Evolutionary conservation across 2,113 vertebrate genomes (phyloP), one percentile per base, ranked within the genome.

Genomic region (Ptilonorhynchus violaceus): DNA sequence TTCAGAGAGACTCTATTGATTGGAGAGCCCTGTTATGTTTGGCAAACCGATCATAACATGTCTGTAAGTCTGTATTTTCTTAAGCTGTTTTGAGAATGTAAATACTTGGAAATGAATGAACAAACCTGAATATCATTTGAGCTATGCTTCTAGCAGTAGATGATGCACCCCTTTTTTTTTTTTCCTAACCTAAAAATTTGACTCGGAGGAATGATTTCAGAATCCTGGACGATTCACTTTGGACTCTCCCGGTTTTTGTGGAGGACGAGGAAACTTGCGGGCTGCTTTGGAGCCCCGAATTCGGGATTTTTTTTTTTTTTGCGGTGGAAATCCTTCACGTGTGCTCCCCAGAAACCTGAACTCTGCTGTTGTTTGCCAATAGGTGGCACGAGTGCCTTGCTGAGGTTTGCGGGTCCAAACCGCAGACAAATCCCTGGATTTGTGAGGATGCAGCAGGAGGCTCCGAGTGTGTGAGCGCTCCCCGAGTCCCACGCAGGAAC

Each of bases 381-480:
- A 97, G 97, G 93, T 97, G 97, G 97, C 97, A 95, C 74, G 74
- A 97, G 96, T 72, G 95, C 73, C 90, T 96, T 97, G n/a, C 84
- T 25, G 50, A 96, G 96, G 25, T 46, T 22, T 62, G 9, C 85
- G 92, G 85, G 76, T 76, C 22, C 44, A 22, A 50, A 13, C 27
- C 69, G 70, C 42, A 5, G 69, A 69, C 10, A 52, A 39, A 47
- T 0, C 1, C 41, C 78, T 2, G 15, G 1, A 25, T 52, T 63
- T 14, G 3, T 39, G n/a, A 88, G 68, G 68, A 52, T 41, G 73
- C 88, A 42, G 69, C 85, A 93, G 89, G 55, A 94, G 62, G 74
- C 69, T 11, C 41, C 2, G 33, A 39, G 72, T 55, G 11, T 22
- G 44, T 37, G 37, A 77, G 63, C 58, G 80, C 28, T 22, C 72